These are phyloP conservation scores for Torymus texanus DNA, from an alignment of 2,888 invertebrate genomes.

Conservation along the genomic window DNA sequence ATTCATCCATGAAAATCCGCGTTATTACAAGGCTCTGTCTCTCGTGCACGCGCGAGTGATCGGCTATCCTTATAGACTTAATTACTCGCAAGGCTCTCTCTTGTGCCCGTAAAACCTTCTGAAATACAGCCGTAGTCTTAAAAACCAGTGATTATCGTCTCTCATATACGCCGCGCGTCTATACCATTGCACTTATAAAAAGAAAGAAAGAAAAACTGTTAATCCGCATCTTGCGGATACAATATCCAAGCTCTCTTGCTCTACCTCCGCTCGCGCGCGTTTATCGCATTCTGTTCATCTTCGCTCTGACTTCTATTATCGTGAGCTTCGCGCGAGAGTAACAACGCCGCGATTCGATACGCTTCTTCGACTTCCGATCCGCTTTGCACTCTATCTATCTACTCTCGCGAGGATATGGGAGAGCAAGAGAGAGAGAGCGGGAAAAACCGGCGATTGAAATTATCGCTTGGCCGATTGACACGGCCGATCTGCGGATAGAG, in stretches of 20 bases:
- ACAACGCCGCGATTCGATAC: constrained; percentile 3
- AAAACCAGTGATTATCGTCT: background rate
- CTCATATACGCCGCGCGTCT: background rate
- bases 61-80: background rate
- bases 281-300: constrained; percentile 16
- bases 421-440: background rate
- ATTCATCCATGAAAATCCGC: background rate
- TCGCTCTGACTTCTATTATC: constrained; percentile 19
- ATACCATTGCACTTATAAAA: background rate
- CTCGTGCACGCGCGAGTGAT: background rate
- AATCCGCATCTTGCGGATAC: background rate
- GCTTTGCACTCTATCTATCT: constrained; percentile 3
- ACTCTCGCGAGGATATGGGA: background rate
- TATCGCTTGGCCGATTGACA: constrained; percentile 28
- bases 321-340: background rate
- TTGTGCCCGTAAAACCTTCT: constrained; percentile 3
- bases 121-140: constrained; percentile 7
- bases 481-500: background rate
- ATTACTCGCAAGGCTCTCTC: background rate
- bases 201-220: background rate
- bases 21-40: constrained; percentile 1
- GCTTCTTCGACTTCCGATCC: constrained; percentile 37
- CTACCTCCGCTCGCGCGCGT: too few species aligned
- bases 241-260: background rate
- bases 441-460: constrained; percentile 24